phyloP scores from a whole-genome alignment of 2,888 invertebrate genomes.

The Gymnosoma rotundatum region DNA sequence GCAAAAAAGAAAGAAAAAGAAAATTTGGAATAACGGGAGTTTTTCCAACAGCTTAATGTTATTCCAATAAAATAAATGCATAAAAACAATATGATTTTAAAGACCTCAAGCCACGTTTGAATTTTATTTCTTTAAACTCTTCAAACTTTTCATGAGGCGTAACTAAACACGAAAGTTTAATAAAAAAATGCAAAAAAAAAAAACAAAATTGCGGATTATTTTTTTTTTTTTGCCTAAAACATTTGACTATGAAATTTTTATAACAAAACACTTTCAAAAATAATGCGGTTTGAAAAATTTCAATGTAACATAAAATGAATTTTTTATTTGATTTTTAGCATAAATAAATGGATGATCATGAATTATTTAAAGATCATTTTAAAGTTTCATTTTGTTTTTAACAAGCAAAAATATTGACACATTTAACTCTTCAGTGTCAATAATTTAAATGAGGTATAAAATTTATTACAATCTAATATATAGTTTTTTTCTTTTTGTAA shows the following conservation, averaged over 20 bases:
- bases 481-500: too few relatives aligned
- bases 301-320: conserved; percentile 3
- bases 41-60: conserved; percentile 25
- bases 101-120: conserved; percentile 37
- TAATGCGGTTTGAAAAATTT: conserved; percentile 6
- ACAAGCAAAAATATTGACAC: too few relatives aligned
- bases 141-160: conserved; percentile 53
- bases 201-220: conserved; percentile 18
- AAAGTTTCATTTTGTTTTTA: too few relatives aligned
- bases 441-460: too few relatives aligned
- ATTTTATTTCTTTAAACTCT: conserved; percentile 37
- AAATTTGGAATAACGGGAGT: conserved; percentile 35
- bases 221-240: conserved; percentile 2
- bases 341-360: neutral
- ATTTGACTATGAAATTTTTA: conserved; percentile 25
- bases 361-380: too few relatives aligned
- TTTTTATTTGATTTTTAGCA: neutral
- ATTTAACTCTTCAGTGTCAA: too few relatives aligned
- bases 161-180: conserved; percentile 59
- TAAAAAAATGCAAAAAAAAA: conserved; percentile 3
- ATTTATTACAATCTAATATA: too few relatives aligned
- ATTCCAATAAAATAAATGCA: conserved; percentile 11
- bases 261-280: conserved; percentile 48
- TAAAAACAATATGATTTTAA: neutral
- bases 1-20: conserved; percentile 19